phyloP scores from a whole-genome alignment of 2,113 vertebrate genomes.

The Gallinago undulata region DNA sequence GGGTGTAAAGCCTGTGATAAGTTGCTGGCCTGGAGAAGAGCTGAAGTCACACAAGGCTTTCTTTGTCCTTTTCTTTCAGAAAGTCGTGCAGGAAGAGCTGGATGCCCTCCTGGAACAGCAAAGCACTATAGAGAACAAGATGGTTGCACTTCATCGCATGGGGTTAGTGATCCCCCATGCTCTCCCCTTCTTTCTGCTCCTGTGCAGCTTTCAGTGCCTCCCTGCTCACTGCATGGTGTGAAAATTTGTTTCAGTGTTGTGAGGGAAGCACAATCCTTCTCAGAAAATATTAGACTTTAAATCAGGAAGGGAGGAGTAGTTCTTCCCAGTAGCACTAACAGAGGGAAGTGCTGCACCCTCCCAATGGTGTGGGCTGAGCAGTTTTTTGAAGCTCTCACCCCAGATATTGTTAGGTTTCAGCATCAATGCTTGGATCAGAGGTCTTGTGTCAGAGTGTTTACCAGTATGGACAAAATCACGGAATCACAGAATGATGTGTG shows the following conservation, averaged over 20 bases:
- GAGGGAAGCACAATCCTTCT: background rate
- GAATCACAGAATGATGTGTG: no score
- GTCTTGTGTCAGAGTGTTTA: background rate
- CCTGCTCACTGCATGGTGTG: rapidly evolving
- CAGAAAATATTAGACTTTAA: background rate
- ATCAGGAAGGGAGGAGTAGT: background rate
- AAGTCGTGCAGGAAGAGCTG: conserved; percentile 84
- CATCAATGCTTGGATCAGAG: background rate
- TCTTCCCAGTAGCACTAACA: background rate
- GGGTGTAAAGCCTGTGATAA: background rate
- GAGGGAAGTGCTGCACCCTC: background rate
- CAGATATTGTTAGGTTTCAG: background rate
- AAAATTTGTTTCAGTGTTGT: rapidly evolving
- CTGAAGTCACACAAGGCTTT: background rate
- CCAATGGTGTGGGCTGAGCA: background rate
- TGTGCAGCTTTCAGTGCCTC: background rate
- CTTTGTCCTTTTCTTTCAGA: conserved; percentile 70
- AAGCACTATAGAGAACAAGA: conserved; percentile 87
- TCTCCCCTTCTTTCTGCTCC: background rate
- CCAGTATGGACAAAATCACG: background rate
- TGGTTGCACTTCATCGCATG: conserved; percentile 92
- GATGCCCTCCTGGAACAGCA: conserved; percentile 88
- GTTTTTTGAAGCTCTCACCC: background rate
- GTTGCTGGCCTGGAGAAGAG: background rate
- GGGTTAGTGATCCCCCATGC: conserved; percentile 75